Percentiles rank a stretch among this genome's conserved stretches.
These are phyloP conservation scores for Patagioenas fasciata DNA, from an alignment of 2,113 vertebrate species.

Conservation along the genomic window DNA sequence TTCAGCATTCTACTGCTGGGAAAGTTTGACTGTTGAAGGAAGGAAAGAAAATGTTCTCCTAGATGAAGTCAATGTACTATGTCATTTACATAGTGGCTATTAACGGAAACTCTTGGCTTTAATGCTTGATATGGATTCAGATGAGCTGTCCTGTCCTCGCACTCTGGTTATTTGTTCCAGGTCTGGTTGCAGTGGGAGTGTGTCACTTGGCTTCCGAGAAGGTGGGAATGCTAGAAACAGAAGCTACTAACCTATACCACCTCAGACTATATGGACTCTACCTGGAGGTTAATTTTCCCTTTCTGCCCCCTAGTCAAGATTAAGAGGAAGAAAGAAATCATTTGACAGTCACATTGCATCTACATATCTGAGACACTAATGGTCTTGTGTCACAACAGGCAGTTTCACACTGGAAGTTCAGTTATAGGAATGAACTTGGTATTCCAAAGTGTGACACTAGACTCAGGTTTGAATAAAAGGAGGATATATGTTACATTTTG, in stretches of 20 bases:
- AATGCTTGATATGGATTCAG: background rate
- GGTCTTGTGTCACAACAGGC: background rate
- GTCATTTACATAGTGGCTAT: background rate
- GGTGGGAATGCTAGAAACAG: background rate
- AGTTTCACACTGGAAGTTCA: background rate
- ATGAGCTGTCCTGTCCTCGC: background rate
- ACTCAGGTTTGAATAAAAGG: background rate
- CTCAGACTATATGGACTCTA: background rate
- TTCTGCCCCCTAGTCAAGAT: background rate
- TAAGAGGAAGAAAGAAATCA: background rate
- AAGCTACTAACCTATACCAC: background rate
- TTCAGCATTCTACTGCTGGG: background rate
- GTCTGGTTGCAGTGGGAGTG: background rate
- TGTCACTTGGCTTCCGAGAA: background rate
- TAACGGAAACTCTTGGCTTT: constrained; percentile 19
- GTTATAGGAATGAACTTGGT: background rate
- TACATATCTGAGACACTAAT: background rate
- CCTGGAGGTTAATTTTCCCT: background rate
- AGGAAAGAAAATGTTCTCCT: background rate
- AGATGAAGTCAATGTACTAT: background rate
- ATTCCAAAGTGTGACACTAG: background rate
- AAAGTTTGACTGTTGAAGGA: background rate
- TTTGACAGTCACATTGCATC: background rate
- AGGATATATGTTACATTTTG: accelerated
- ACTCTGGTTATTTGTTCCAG: background rate